Percentiles rank a stretch among this genome's conserved stretches.
Conservation (phyloP, 2,888 invertebrate species). For the Acanthococcus lagerstroemiae region DNA sequence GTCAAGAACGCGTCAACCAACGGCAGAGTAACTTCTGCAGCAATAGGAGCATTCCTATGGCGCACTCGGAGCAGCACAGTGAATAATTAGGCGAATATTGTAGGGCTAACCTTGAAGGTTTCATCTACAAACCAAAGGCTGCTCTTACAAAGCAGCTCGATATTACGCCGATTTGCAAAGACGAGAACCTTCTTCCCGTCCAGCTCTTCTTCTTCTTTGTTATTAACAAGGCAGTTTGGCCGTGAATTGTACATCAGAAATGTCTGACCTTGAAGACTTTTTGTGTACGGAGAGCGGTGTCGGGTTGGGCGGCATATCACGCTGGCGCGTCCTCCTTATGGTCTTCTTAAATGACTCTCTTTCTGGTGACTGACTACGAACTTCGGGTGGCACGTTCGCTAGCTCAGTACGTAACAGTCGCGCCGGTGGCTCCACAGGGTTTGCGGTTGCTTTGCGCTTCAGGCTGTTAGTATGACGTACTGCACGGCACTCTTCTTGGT, state of each 20-base stretch:
- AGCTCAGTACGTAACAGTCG: too few species aligned
- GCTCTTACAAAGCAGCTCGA: neutral
- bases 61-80: neutral
- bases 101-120: neutral
- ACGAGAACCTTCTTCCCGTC: neutral
- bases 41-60: neutral
- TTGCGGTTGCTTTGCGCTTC: too few species aligned
- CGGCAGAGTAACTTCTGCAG: neutral
- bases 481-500: neutral
- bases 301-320: too few species aligned
- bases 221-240: too few species aligned
- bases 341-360: too few species aligned
- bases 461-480: too few species aligned
- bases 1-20: neutral
- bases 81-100: neutral
- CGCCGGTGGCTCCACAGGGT: too few species aligned
- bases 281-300: too few species aligned
- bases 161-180: neutral
- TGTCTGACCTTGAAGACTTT: neutral
- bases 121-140: neutral
- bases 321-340: too few species aligned
- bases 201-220: neutral
- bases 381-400: too few species aligned
- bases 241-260: neutral
- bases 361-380: too few species aligned